Percentiles rank a stretch among this genome's conserved stretches.
Conservation (phyloP, 1,140 invertebrate species). For the Onthophagus taurus region DNA sequence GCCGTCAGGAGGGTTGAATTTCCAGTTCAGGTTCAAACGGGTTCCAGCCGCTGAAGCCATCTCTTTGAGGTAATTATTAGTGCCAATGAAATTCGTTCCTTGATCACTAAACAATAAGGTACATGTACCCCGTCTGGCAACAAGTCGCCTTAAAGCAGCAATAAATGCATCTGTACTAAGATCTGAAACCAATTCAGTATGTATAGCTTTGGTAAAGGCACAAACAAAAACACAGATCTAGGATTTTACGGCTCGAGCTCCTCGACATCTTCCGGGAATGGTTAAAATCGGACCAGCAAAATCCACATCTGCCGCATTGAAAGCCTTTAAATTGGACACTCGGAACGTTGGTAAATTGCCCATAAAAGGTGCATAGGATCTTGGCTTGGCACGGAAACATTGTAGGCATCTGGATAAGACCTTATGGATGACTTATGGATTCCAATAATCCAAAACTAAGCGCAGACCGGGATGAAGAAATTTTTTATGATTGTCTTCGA, state of each 20-base stretch:
- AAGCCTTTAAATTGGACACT: neutral
- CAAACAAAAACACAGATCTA: too few relatives aligned
- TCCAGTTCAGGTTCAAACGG: too few relatives aligned
- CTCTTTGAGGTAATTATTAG: too few relatives aligned
- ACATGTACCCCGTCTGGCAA: slow-evolving; percentile 32
- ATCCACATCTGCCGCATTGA: slow-evolving; percentile 15
- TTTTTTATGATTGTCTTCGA: too few relatives aligned
- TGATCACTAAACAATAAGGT: too few relatives aligned
- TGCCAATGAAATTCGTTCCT: too few relatives aligned
- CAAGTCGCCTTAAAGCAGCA: slow-evolving; percentile 32
- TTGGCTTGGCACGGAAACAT: neutral
- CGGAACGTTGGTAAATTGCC: slow-evolving; percentile 14
- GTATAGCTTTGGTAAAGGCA: slow-evolving; percentile 31
- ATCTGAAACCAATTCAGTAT: slow-evolving; percentile 34
- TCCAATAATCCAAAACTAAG: too few relatives aligned
- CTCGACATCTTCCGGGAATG: slow-evolving; percentile 17
- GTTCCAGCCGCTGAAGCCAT: too few relatives aligned
- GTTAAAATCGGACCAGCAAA: slow-evolving; percentile 24
- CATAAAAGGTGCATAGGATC: slow-evolving; percentile 13
- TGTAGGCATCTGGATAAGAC: neutral
- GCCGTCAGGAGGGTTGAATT: too few relatives aligned
- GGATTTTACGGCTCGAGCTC: slow-evolving; percentile 19
- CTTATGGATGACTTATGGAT: too few relatives aligned
- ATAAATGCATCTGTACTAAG: slow-evolving; percentile 34
- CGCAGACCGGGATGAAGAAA: too few relatives aligned